These are phyloP conservation scores for Hydroisotoma schaefferi DNA, from an alignment of 2,888 invertebrate genomes.

Conservation along the genomic window DNA sequence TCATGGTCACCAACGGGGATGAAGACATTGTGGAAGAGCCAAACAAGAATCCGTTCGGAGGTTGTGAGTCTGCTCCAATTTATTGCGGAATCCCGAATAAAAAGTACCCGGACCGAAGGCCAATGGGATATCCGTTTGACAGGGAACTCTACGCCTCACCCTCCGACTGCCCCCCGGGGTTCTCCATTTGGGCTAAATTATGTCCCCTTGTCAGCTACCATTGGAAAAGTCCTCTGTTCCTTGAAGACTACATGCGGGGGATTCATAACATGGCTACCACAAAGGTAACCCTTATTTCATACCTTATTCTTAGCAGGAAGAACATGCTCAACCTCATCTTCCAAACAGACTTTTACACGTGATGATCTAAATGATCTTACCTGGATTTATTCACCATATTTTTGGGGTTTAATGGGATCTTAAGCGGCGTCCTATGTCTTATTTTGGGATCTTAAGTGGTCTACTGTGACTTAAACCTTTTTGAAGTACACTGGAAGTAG, in stretches of 20 bases:
- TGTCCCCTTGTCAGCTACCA: not conserved
- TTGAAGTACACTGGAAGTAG: too few relatives aligned
- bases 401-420: too few relatives aligned
- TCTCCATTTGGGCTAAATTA: not conserved
- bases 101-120: slow-evolving; percentile 71
- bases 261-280: not conserved
- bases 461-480: too few relatives aligned
- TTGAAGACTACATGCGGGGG: not conserved
- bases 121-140: slow-evolving; percentile 65
- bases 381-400: too few relatives aligned
- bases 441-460: too few relatives aligned
- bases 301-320: not conserved
- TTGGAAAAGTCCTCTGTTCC: not conserved
- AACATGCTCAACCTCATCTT: too few relatives aligned
- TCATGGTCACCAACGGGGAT: slow-evolving; percentile 22
- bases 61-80: slow-evolving; percentile 69
- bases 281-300: not conserved
- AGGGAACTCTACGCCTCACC: not conserved
- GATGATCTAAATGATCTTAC: too few relatives aligned
- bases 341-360: too few relatives aligned
- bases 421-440: too few relatives aligned
- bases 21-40: slow-evolving; percentile 13
- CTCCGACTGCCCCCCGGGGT: not conserved
- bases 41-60: not conserved
- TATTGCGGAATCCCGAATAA: slow-evolving; percentile 74